phyloP scores from a whole-genome alignment of 2,113 vertebrate genomes.

The Sceloporus undulatus region DNA sequence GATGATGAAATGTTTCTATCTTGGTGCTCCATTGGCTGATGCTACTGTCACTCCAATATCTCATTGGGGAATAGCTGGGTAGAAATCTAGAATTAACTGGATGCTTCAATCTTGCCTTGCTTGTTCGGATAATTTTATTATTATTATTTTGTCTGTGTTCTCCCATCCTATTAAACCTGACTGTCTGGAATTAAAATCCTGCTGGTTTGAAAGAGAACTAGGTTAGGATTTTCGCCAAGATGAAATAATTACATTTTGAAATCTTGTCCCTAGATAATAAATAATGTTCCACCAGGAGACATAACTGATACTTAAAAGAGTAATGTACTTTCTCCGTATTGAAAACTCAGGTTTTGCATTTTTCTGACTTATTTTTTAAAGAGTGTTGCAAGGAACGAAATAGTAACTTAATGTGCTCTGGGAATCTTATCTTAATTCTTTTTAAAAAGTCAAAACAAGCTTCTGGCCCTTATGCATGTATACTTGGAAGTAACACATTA shows the following conservation, averaged over 20 bases:
- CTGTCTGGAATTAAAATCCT: background rate
- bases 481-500: constrained; percentile 1
- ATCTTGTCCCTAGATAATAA: background rate
- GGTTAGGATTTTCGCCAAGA: constrained; percentile 29
- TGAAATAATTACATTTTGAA: background rate
- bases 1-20: background rate
- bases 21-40: background rate
- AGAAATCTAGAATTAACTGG: background rate
- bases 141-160: background rate
- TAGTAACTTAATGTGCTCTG: background rate
- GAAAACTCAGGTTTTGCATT: background rate
- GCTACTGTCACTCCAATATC: rapidly evolving
- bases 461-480: background rate
- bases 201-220: background rate
- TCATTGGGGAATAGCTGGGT: background rate
- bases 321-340: background rate
- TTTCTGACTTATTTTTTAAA: background rate
- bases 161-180: background rate
- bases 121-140: background rate
- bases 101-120: background rate
- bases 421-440: background rate
- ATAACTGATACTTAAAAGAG: background rate
- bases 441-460: background rate
- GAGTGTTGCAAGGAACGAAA: background rate
- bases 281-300: rapidly evolving